Percentiles rank a stretch among this genome's conserved stretches.
Evolutionary conservation across 1,140 invertebrate genomes (phyloP).

Genomic region (Drosophila pruinosa): DNA sequence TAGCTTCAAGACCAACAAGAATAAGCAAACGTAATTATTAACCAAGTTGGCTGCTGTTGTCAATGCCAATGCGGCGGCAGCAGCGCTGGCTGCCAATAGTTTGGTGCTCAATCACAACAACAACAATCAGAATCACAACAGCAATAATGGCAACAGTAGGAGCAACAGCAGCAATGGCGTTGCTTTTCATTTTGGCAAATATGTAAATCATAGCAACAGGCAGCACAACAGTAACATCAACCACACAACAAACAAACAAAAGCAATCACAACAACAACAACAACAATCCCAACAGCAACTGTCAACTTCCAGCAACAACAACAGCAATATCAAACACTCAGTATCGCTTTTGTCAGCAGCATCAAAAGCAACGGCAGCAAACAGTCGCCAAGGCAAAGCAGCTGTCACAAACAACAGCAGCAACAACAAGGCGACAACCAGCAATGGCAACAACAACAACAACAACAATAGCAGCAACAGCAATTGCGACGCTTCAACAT

Average conservation of each 20-base stretch:
- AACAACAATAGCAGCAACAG: too few species aligned
- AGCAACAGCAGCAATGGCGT: not conserved
- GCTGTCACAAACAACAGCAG: slow-evolving; percentile 9
- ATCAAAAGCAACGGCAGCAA: slow-evolving; percentile 30
- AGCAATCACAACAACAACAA: slow-evolving; percentile 52
- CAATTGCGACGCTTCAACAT: slow-evolving; percentile 30
- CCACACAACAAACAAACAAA: slow-evolving; percentile 44
- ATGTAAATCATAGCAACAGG: too few species aligned
- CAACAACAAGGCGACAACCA: slow-evolving; percentile 6
- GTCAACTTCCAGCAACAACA: slow-evolving; percentile 19
- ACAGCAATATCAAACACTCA: slow-evolving; percentile 39
- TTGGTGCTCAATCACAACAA: slow-evolving; percentile 53
- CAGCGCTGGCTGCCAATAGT: slow-evolving; percentile 71
- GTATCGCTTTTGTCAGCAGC: slow-evolving; percentile 27
- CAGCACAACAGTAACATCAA: slow-evolving; percentile 29
- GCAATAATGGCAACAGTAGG: slow-evolving; percentile 36
- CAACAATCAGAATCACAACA: slow-evolving; percentile 44
- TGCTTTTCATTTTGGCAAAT: too few species aligned
- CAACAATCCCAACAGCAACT: slow-evolving; percentile 19
- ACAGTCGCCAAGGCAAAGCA: slow-evolving; percentile 19
- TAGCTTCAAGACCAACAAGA: slow-evolving; percentile 98
- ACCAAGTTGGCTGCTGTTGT: slow-evolving; percentile 82
- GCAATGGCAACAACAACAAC: not conserved
- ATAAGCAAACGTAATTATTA: slow-evolving; percentile 91
- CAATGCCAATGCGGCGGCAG: slow-evolving; percentile 79